Base-by-base conservation (phyloP, 2,113 vertebrate genomes). In the Pristiophorus japonicus region DNA sequence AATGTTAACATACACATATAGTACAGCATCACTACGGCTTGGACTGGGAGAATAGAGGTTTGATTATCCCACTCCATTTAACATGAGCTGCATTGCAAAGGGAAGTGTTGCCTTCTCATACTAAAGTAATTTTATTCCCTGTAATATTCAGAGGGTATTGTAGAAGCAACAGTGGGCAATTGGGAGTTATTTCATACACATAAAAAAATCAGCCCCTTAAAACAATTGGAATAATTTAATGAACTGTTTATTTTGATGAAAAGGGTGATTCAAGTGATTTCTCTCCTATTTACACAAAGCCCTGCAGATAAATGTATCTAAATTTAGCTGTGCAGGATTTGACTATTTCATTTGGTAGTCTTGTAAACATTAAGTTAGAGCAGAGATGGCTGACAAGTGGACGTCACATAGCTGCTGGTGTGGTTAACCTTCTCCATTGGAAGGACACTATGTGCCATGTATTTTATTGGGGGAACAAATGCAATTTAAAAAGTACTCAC, bases 361-460 rank as follows among this genome's bases (percentile, higher is more conserved):
- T 18, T 92, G 88, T 92, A 92, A 92, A 92, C 88, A 92, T 63
- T 62, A 92, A 63, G 59, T 92, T 92, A 91, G 8, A 92, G n/a
- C 20, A 63, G 14, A 92, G n/a, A 63, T 91, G 30, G 55, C 30
- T 91, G 87, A n/a, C 16, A 92, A 63, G 59, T 81, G 51, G 88
- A 42, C 20, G 34, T 62, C 59, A 92, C 6, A 38, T 92, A 38
- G 18, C 59, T 91, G 88, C 88, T 92, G 59, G 59, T n/a, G n/a
- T 92, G 59, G 27, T 38, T 34, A 7, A 63, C 30, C n/a, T 92
- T 59, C 24, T 88, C n/a, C 59, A 63, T 14, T 38, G 18, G 34
- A 34, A 20, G 59, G 34, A 81, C 38, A 42, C 1, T 22, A 20
- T 3, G n/a, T 81, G 18, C 38, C 78, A 81, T 65, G 34, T 63